Evolutionary conservation across 2,113 vertebrate genomes (phyloP).

Genomic region (Onychostoma macrolepis): DNA sequence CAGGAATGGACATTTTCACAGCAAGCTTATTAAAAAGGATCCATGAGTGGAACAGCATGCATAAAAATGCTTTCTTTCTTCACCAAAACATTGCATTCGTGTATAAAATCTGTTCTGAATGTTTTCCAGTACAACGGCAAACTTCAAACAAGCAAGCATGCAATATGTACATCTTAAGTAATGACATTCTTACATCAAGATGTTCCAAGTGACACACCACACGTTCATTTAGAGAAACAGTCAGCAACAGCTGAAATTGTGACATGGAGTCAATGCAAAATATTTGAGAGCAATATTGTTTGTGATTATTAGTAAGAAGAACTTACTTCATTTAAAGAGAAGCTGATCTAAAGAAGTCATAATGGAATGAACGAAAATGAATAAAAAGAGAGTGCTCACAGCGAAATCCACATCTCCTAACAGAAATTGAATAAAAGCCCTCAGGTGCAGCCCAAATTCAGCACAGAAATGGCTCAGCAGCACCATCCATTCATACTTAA

Average conservation of each 20-base stretch:
- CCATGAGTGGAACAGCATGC: not conserved
- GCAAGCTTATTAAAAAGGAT: not conserved
- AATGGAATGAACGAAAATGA: not conserved
- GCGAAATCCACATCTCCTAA: conserved; percentile 31
- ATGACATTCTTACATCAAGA: not conserved
- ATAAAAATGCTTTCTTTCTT: not conserved
- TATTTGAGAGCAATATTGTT: not conserved
- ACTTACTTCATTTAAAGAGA: not conserved
- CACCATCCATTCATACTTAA: conserved; percentile 36
- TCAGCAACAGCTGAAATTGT: not conserved
- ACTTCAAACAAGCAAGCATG: not conserved
- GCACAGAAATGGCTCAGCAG: conserved; percentile 17
- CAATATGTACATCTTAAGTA: not conserved
- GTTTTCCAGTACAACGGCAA: not conserved
- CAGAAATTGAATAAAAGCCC: conserved; percentile 44
- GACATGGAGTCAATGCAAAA: not conserved
- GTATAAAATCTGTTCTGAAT: not conserved
- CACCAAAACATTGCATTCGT: not conserved
- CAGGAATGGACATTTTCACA: not conserved
- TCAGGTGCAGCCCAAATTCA: conserved; percentile 42
- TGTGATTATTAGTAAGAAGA: not conserved
- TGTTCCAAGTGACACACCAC: not conserved
- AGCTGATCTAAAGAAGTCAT: not conserved
- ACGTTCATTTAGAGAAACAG: not conserved
- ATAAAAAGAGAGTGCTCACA: no score